Percentiles rank a stretch among this genome's conserved stretches.
Conservation (phyloP, 2,888 invertebrate genomes). For the Parascotia fuliginaria region DNA sequence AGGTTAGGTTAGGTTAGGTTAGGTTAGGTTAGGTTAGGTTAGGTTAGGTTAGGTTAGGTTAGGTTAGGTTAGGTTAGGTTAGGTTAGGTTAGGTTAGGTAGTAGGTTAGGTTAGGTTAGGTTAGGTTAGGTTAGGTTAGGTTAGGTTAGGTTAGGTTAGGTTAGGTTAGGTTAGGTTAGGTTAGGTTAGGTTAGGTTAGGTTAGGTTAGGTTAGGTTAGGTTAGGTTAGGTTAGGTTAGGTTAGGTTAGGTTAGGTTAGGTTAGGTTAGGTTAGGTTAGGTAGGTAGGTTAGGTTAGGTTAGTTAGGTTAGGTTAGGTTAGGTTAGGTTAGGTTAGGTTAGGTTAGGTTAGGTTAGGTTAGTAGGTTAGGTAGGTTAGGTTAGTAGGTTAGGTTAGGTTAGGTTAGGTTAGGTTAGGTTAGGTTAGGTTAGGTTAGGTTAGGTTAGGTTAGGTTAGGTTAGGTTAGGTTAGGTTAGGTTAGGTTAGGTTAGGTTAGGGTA, state of each 20-base stretch:
- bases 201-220: conserved; percentile 14
- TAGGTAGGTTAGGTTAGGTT: conserved; percentile 10
- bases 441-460: conserved; percentile 19
- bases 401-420: not conserved
- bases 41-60: conserved; percentile 8
- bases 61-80: conserved; percentile 14
- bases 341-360: conserved; percentile 7
- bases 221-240: conserved; percentile 8
- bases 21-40: conserved; percentile 6
- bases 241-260: conserved; percentile 11
- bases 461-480: conserved; percentile 20
- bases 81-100: conserved; percentile 12
- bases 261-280: conserved; percentile 12
- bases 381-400: conserved; percentile 2
- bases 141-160: conserved; percentile 12
- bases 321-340: conserved; percentile 6
- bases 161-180: conserved; percentile 11
- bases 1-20: conserved; percentile 8
- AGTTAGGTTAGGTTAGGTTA: conserved; percentile 11
- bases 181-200: conserved; percentile 15
- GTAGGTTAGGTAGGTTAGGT: conserved; percentile 2
- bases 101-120: conserved; percentile 12
- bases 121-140: conserved; percentile 12
- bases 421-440: conserved; percentile 12
- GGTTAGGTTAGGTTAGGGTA: conserved; percentile 13